Evolutionary conservation across 2,113 vertebrate species (phyloP).

Genomic region (Illadopsis cleaveri): DNA sequence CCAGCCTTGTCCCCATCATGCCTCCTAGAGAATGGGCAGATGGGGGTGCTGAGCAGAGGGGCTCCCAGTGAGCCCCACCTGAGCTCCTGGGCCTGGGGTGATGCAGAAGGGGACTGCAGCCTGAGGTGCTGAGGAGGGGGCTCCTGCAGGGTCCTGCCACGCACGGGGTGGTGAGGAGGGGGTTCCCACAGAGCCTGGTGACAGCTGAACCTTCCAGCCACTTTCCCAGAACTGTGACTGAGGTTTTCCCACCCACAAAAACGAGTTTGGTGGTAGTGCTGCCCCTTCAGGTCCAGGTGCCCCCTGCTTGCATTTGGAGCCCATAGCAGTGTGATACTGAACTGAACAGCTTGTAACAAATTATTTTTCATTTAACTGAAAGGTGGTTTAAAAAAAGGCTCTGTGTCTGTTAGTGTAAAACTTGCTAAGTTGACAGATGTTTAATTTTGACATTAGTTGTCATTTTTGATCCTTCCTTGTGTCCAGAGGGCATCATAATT

Average conservation of each 20-base stretch:
- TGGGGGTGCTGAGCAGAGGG: background rate
- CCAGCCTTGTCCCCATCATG: accelerated
- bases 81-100: background rate
- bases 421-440: conserved; percentile 43
- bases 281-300: background rate
- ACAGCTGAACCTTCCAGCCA: accelerated
- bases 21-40: background rate
- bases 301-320: background rate
- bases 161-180: background rate
- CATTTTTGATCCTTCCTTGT: conserved; percentile 9
- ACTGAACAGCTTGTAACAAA: background rate
- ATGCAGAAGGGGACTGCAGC: background rate
- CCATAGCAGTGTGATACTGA: background rate
- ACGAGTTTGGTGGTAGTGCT: background rate
- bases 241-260: background rate
- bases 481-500: conserved; percentile 25
- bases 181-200: background rate
- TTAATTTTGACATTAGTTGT: conserved; percentile 40
- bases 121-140: background rate
- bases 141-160: background rate
- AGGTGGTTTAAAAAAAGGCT: background rate
- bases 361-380: background rate
- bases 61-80: background rate
- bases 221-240: background rate
- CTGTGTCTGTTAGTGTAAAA: background rate